Evolutionary conservation across 2,888 invertebrate species (phyloP).

Genomic region (Congeria kusceri): DNA sequence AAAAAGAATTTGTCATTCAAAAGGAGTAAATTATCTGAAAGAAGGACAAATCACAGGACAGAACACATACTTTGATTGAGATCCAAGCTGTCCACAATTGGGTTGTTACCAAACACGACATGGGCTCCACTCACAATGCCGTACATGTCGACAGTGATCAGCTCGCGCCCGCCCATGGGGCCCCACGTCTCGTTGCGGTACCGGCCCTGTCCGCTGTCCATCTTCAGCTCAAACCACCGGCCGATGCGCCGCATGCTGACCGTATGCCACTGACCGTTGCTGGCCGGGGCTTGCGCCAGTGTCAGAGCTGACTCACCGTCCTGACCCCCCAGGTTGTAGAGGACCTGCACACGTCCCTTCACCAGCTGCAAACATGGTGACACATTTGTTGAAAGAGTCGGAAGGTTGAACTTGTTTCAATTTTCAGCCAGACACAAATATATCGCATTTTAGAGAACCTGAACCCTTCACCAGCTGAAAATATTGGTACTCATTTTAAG

Average conservation of each 20-base stretch:
- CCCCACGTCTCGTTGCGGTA: slow-evolving; percentile 85
- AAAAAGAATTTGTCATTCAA: too few relatives aligned
- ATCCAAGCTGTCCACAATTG: slow-evolving; percentile 60
- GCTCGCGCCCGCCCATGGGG: slow-evolving; percentile 82
- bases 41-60: not conserved
- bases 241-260: slow-evolving; percentile 96
- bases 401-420: too few relatives aligned
- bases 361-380: slow-evolving; percentile 88
- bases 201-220: slow-evolving; percentile 96
- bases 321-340: slow-evolving; percentile 95
- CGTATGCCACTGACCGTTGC: slow-evolving; percentile 99
- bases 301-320: slow-evolving; percentile 51
- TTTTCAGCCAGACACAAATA: too few relatives aligned
- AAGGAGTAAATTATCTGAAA: too few relatives aligned
- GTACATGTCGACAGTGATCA: slow-evolving; percentile 88
- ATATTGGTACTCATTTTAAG: too few relatives aligned
- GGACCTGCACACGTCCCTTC: slow-evolving; percentile 94
- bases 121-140: slow-evolving; percentile 96
- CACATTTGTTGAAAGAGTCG: too few relatives aligned
- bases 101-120: slow-evolving; percentile 66
- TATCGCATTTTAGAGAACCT: too few relatives aligned
- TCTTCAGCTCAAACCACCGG: slow-evolving; percentile 95
- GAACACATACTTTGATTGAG: slow-evolving; percentile 65
- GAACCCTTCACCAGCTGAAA: too few relatives aligned
- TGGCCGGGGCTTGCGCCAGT: slow-evolving; percentile 94